A percentile compares a stretch with the other conserved stretches of the same genome.
phyloP scores from a whole-genome alignment of 2,888 invertebrate genomes.

The Aporophyla lueneburgensis region DNA sequence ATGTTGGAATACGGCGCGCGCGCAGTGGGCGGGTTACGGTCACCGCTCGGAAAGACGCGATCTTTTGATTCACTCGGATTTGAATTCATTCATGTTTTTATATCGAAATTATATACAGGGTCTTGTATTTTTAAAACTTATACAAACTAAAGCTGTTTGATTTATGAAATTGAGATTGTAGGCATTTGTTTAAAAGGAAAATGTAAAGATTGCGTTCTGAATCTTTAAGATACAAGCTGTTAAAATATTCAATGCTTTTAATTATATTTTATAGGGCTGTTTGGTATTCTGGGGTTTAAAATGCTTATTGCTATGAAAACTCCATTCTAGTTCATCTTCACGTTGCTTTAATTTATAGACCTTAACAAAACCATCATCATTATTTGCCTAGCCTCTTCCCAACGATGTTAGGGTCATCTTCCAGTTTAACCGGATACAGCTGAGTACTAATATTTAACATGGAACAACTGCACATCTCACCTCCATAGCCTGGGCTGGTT shows the following conservation, averaged over 20 bases:
- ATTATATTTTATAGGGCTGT: background rate
- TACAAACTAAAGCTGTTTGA: background rate
- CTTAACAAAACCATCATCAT: slow-evolving; percentile 13
- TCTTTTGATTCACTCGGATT: slow-evolving; percentile 65
- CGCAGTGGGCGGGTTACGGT: slow-evolving; percentile 68
- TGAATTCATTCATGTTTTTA: slow-evolving; percentile 66
- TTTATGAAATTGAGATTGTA: slow-evolving; percentile 1
- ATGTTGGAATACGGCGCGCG: slow-evolving; percentile 48
- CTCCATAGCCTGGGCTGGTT: no score
- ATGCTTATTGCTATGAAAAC: background rate
- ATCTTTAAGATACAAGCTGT: background rate
- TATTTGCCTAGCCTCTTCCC: no score
- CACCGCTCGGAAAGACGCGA: slow-evolving; percentile 65
- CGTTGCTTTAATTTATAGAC: background rate
- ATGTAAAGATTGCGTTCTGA: accelerated
- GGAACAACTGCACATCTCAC: no score
- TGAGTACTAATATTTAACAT: no score
- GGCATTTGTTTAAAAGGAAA: background rate
- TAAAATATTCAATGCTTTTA: background rate
- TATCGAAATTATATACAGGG: slow-evolving; percentile 43
- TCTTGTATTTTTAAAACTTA: slow-evolving; percentile 13
- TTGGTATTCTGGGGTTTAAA: background rate
- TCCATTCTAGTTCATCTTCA: no score
- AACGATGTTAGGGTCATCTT: no score
- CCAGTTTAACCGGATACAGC: no score